Conservation (phyloP, 2,113 vertebrate genomes). For the Xenus cinereus region DNA sequence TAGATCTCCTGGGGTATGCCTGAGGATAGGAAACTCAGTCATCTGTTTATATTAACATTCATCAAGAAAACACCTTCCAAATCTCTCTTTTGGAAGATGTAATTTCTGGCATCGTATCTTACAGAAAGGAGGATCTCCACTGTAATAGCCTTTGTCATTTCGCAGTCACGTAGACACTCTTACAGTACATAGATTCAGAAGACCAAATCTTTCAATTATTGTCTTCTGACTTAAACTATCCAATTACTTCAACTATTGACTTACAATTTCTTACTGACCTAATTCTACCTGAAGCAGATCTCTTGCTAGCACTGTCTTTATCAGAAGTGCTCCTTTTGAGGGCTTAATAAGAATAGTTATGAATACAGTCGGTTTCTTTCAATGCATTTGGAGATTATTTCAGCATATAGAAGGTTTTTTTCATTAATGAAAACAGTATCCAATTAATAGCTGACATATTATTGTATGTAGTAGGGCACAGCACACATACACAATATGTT, state of each 20-base stretch:
- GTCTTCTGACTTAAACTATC: background rate
- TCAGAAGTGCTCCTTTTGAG: background rate
- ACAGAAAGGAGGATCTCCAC: background rate
- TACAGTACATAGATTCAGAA: background rate
- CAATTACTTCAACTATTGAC: background rate
- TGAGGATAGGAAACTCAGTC: background rate
- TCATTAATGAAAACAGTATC: background rate
- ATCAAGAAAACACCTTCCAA: background rate
- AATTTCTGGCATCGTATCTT: background rate
- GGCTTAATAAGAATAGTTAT: background rate
- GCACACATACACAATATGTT: background rate
- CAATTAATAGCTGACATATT: background rate
- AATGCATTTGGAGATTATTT: slow-evolving; percentile 1
- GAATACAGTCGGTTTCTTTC: background rate
- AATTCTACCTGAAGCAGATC: background rate
- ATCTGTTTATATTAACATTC: background rate
- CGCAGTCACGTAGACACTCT: background rate
- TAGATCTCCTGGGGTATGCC: background rate
- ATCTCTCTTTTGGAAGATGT: background rate
- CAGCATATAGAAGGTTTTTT: background rate
- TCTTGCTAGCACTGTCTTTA: background rate
- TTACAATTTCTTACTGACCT: background rate
- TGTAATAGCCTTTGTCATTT: slow-evolving; percentile 3
- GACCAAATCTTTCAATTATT: background rate
- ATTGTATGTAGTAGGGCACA: background rate